These are phyloP conservation scores for Bimastos eiseni DNA, from an alignment of 2,888 invertebrate species.

Conservation along the genomic window DNA sequence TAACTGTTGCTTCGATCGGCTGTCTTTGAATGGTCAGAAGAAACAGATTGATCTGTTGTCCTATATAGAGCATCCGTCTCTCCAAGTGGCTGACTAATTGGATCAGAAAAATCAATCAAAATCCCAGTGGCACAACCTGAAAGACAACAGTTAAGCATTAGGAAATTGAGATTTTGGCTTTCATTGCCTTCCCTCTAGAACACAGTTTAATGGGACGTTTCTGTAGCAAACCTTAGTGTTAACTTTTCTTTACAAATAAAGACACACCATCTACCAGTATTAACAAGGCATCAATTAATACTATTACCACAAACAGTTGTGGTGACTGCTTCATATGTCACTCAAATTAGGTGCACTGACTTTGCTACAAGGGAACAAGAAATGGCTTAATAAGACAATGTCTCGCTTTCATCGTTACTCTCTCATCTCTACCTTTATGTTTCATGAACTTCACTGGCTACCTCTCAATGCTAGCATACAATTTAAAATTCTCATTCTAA, in stretches of 20 bases:
- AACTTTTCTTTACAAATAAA: neutral
- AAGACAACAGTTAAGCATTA: neutral
- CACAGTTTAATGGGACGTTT: neutral
- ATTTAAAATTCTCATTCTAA: no score
- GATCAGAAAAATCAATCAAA: constrained; percentile 14
- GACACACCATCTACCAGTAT: no score
- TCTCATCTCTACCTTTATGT: no score
- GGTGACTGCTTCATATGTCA: neutral
- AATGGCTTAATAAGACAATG: neutral
- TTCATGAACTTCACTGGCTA: no score
- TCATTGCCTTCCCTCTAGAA: neutral
- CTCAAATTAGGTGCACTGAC: neutral
- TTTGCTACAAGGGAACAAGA: neutral
- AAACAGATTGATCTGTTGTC: neutral
- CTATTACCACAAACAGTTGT: neutral
- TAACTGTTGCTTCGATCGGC: neutral
- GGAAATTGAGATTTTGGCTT: neutral
- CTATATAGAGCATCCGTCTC: neutral
- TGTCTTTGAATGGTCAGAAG: neutral
- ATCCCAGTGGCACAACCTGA: constrained; percentile 20
- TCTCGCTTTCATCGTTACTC: no score
- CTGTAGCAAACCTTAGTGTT: neutral
- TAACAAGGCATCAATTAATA: neutral
- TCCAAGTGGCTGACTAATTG: neutral
- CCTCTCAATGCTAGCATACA: no score